Evolutionary conservation across 2,888 invertebrate genomes (phyloP).

Genomic region (Schizotus pectinicornis): DNA sequence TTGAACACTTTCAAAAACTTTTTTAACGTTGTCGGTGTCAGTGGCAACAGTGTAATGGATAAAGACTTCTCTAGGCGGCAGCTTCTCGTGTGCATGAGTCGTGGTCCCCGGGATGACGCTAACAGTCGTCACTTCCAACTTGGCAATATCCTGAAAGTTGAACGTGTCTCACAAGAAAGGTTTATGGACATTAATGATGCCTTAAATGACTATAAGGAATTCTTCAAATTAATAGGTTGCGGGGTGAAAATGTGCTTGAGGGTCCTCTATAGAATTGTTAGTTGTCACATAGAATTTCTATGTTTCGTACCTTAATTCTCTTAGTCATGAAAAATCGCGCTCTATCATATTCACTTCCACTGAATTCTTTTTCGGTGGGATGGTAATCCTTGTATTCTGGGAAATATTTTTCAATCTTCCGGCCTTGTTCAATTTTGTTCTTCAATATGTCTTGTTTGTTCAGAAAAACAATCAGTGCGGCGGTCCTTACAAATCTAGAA

Average conservation of each 20-base stretch:
- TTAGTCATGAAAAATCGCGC: constrained; percentile 73
- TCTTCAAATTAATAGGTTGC: too few species aligned
- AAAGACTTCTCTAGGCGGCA: constrained; percentile 65
- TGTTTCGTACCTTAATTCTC: constrained; percentile 65
- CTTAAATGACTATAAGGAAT: too few species aligned
- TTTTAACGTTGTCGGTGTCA: constrained; percentile 74
- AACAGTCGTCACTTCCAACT: constrained; percentile 57
- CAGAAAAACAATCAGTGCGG: constrained; percentile 80
- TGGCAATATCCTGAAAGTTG: constrained; percentile 63
- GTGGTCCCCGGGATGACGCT: constrained; percentile 51
- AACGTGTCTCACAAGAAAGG: too few species aligned
- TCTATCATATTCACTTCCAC: constrained; percentile 63
- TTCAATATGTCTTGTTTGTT: constrained; percentile 82
- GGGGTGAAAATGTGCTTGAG: too few species aligned
- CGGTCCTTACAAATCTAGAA: constrained; percentile 72
- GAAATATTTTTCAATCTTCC: constrained; percentile 69
- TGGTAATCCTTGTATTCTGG: constrained; percentile 67
- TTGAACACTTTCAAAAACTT: constrained; percentile 77
- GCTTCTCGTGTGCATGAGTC: constrained; percentile 56
- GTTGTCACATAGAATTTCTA: background rate
- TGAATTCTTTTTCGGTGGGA: constrained; percentile 60
- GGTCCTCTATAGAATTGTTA: too few species aligned
- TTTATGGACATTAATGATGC: constrained; percentile 15
- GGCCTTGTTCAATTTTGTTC: constrained; percentile 72
- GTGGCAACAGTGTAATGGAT: constrained; percentile 79